Evolutionary conservation across 2,888 invertebrate species (phyloP), one percentile per base, ranked within the genome.

Genomic region (Thera britannica): DNA sequence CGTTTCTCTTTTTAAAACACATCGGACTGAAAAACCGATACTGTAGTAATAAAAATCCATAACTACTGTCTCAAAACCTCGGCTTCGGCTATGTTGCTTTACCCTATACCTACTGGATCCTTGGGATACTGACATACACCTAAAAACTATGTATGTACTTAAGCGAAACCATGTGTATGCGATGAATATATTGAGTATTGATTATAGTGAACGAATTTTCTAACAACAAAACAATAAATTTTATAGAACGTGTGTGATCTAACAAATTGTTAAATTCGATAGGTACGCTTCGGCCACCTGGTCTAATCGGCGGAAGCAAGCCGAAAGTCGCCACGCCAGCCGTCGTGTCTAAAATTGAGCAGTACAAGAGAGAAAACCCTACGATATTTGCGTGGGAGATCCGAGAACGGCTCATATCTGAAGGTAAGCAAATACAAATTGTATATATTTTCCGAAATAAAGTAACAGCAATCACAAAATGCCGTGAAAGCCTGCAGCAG

Each of bases 371-470:
- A 79, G 99, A 99, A 89, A 99, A 99, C 90, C 99, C 99, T 3
- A 99, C 99, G 70, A 99, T 99, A 84, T 99, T 99, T 90, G 99
- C 99, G 58, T 99, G 99, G 99, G 99, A 99, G 95, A 99, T 99
- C 78, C 95, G 99, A 67, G 99, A 99, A 92, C 95, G 98, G 88
- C 96, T 99, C 73, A 98, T 99, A 83, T 97, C 98, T 74, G 99
- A 99, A 97, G 98, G 98, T 98, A 95, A 95, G 71, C 63, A 36
- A 66, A 69, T 66, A 69, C 52, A 60, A 63, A 65, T 68, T 59
- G 67, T 73, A 69, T 62, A 70, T 71, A 74, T 75, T 72, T 73
- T 74, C 73, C 73, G 64, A 73, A 67, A 70, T 66, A 72, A 65
- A 67, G 73, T 77, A 62, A 49, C 56, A 62, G 48, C 68, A 68